Base-by-base conservation (phyloP, 1,140 invertebrate species). In the Hetaerina americana region DNA sequence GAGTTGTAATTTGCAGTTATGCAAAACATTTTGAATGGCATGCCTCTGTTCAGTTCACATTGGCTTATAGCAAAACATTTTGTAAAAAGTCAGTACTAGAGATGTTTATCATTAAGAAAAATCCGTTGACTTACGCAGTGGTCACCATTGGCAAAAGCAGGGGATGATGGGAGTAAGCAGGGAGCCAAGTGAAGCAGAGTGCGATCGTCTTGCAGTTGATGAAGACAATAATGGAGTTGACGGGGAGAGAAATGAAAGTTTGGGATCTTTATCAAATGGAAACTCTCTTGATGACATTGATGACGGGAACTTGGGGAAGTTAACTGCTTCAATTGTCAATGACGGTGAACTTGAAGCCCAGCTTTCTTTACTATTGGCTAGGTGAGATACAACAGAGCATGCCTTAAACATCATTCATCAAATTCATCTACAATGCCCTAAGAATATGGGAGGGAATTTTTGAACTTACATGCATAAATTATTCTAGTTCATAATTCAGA, bases 101-200 rank as follows among this genome's bases (percentile, higher is more conserved):
- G n/a, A n/a, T n/a, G 3, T 57, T 57, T 57, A 57, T n/a, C 40
- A 57, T 57, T 57, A 57, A 57, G 40, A 57, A n/a, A 57, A 57
- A 57, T 57, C 40, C 40, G 22, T 57, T 57, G 40, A 57, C 40
- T 57, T n/a, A 57, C 10, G 40, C 40, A 57, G 40, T 57, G 40
- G 40, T 57, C 40, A 57, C 2, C 40, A 57, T n/a, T 57, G 40
- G 40, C 15, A 57, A 57, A 57, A 57, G 40, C 40, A 57, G 40
- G 40, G 22, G 40, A 57, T 57, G 40, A 57, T 57, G 40, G 40
- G 40, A 57, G 40, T 57, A 18, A 85, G 83, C 72, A 82, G 85
- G 70, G 87, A 87, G 78, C 80, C 86, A 71, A 84, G 83, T 73
- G 85, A 87, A 77, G 82, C 83, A 27, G 86, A 87, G 75, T 86